Percentiles rank a stretch among this genome's conserved stretches.
Evolutionary conservation across 2,797 vertebrate species (phyloP).

Genomic region (Cottoperca gobio): DNA sequence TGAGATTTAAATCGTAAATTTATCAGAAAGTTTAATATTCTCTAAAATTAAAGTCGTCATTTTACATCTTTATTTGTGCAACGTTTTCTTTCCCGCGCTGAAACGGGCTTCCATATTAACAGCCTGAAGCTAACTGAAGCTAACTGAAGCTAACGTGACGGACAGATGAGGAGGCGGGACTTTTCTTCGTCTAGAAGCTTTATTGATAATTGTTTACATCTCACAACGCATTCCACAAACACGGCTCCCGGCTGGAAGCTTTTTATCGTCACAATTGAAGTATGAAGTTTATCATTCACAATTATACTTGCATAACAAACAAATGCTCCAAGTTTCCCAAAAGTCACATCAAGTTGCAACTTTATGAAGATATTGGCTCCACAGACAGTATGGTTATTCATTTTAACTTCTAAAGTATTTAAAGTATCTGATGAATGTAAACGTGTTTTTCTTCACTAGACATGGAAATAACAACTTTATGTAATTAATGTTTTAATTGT

Average conservation of each 20-base stretch:
- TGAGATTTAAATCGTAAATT: no score
- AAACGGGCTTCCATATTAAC: no score
- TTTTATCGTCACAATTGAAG: slow-evolving; percentile 88
- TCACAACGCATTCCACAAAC: slow-evolving; percentile 99
- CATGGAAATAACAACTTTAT: slow-evolving; percentile 75
- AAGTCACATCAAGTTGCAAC: slow-evolving; percentile 89
- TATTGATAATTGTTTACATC: slow-evolving; percentile 97
- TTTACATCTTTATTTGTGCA: no score
- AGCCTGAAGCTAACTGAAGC: not conserved
- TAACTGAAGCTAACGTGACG: not conserved
- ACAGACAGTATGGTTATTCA: slow-evolving; percentile 81
- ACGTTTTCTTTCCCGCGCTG: no score
- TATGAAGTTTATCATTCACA: slow-evolving; percentile 89
- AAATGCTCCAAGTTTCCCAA: slow-evolving; percentile 87
- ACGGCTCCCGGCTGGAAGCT: slow-evolving; percentile 88
- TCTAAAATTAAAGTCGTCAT: no score
- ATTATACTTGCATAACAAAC: slow-evolving; percentile 91
- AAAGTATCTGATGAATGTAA: slow-evolving; percentile 85
- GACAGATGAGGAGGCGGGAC: slow-evolving; percentile 47
- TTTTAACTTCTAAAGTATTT: slow-evolving; percentile 50
- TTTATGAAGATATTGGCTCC: slow-evolving; percentile 88
- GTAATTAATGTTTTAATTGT: slow-evolving; percentile 72
- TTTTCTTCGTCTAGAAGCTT: slow-evolving; percentile 93
- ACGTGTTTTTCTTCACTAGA: slow-evolving; percentile 82
- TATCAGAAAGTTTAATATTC: no score